Conservation (phyloP, 1,140 invertebrate genomes). For the Latrodectus geometricus region DNA sequence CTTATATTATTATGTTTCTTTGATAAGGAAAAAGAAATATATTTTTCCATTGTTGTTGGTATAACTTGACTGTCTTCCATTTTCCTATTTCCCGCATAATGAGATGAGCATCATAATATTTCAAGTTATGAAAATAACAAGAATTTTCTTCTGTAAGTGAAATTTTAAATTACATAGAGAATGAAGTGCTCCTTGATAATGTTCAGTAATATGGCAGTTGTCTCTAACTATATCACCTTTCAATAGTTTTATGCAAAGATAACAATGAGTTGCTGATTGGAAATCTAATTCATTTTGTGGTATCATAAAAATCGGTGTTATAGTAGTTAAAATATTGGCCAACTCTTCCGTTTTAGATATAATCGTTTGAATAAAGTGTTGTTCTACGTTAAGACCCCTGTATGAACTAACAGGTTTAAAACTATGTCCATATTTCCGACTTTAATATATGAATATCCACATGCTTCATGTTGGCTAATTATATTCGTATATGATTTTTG, state of each 20-base stretch:
- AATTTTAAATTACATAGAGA: background rate
- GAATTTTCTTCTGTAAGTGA: background rate
- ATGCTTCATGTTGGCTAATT: no score
- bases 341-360: no score
- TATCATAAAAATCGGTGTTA: background rate
- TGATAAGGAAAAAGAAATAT: background rate
- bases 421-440: no score
- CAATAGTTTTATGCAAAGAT: background rate
- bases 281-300: no score
- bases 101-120: no score
- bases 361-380: background rate
- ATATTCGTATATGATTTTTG: no score
- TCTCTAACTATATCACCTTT: background rate
- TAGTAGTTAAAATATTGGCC: no score
- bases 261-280: background rate
- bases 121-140: background rate
- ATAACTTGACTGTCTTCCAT: background rate
- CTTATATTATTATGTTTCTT: no score
- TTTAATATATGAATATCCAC: no score
- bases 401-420: background rate
- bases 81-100: background rate
- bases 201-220: background rate
- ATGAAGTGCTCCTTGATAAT: background rate
- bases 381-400: no score
- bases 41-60: background rate